A percentile compares a stretch with the other conserved stretches of the same genome.
Conservation (phyloP, 2,113 vertebrate genomes). For the Axis porcinus region DNA sequence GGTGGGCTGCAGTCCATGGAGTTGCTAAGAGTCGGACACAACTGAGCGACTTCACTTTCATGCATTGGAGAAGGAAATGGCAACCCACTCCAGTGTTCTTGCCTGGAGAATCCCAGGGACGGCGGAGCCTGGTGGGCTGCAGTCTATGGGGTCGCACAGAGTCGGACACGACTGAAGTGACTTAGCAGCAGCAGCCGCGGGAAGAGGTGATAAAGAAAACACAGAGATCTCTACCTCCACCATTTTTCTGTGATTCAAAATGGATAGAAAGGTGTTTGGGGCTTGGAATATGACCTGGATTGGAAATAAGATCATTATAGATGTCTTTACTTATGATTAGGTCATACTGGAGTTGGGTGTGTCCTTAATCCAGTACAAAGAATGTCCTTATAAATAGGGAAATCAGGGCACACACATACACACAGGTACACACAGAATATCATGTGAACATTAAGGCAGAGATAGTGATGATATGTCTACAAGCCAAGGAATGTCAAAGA, state of each 20-base stretch:
- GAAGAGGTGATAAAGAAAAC: not conserved
- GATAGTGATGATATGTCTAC: not conserved
- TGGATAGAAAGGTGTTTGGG: not conserved
- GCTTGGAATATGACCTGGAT: not conserved
- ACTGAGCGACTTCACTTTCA: no score
- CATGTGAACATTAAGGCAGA: not conserved
- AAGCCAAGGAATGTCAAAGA: not conserved
- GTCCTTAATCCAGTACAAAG: not conserved
- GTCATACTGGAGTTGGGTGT: not conserved
- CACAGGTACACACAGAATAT: not conserved
- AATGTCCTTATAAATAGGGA: not conserved
- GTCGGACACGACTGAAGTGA: accelerated
- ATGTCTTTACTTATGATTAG: not conserved
- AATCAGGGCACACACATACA: not conserved
- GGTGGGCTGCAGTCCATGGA: no score
- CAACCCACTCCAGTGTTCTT: not conserved
- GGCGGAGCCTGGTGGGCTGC: not conserved
- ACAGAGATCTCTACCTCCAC: not conserved
- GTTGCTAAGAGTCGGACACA: no score
- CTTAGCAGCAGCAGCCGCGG: not conserved
- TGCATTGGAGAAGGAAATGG: not conserved
- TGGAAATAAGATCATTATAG: not conserved
- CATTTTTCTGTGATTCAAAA: not conserved
- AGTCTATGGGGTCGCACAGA: accelerated
- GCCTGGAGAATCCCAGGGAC: not conserved